Evolutionary conservation across 2,797 vertebrate species (phyloP), one percentile per base, ranked within the genome.

Genomic region (Catostomus latipinnis): DNA sequence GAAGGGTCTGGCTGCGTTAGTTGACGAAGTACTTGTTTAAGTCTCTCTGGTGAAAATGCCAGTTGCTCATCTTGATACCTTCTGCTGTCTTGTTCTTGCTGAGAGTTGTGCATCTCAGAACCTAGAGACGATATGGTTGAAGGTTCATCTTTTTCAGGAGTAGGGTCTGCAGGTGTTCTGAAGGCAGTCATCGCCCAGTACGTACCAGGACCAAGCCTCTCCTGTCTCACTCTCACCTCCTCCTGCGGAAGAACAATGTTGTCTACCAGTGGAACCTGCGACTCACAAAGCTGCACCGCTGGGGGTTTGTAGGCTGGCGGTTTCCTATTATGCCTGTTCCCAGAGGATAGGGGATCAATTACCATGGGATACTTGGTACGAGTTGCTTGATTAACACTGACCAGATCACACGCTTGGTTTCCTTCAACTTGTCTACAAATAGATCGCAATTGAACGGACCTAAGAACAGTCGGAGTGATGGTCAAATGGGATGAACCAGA

Each of bases 381-480:
- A 76, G 93, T 94, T 74, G 92, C 90, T 68, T 93, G 90, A 82
- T 95, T 94, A 78, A 87, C 81, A 61, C 79, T 88, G 72, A 84
- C 49, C 45, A 86, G 92, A 83, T 95, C 94, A 81, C 94, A 62
- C 1, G 74, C 74, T 52, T 72, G 77, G 94, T 71, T 95, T 84
- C 76, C 87, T 81, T 96, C 95, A 86, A 90, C 93, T 76, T 93
- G 88, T 87, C 93, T 96, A 82, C 87, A 92, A 80, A 96, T 85
- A 46, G 95, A 94, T 84, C 96, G 94, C 57, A 98, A 93, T 74
- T 95, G 96, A 80, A 96, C 95, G 82, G 96, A 96, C 84, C 95
- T 96, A 85, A 96, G 91, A 83, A 95, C 92, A 0, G 94, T 94
- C 48, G 95, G 95, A 1, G 96, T 96, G 88, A 96, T 96, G 14